Conservation (phyloP, 2,113 vertebrate species). For the Loxodonta africana region DNA sequence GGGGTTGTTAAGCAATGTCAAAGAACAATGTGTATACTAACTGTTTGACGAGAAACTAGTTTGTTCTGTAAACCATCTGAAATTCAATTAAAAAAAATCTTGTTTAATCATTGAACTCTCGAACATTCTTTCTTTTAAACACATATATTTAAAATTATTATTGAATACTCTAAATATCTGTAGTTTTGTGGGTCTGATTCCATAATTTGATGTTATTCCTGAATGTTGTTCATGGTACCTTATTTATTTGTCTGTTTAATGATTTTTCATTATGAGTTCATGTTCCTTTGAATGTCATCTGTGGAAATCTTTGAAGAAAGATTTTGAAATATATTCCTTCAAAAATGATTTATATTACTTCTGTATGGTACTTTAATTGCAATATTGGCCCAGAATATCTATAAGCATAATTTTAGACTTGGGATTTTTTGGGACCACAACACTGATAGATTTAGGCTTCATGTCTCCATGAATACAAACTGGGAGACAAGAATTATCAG, state of each 20-base stretch:
- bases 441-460: neutral
- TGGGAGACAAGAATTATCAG: neutral
- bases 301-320: neutral
- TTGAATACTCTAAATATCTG: neutral
- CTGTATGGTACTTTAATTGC: neutral
- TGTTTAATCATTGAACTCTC: neutral
- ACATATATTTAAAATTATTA: neutral
- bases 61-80: no score
- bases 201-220: neutral
- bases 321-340: neutral
- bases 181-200: neutral
- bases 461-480: neutral
- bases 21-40: no score
- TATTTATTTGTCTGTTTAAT: neutral
- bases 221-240: neutral
- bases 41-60: no score
- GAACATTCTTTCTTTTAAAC: neutral
- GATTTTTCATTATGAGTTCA: neutral
- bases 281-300: neutral
- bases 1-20: no score
- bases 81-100: neutral
- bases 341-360: neutral
- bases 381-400: neutral
- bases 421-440: neutral
- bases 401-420: neutral